Evolutionary conservation across 2,888 invertebrate species (phyloP).

Genomic region (Sesamia inferens): DNA sequence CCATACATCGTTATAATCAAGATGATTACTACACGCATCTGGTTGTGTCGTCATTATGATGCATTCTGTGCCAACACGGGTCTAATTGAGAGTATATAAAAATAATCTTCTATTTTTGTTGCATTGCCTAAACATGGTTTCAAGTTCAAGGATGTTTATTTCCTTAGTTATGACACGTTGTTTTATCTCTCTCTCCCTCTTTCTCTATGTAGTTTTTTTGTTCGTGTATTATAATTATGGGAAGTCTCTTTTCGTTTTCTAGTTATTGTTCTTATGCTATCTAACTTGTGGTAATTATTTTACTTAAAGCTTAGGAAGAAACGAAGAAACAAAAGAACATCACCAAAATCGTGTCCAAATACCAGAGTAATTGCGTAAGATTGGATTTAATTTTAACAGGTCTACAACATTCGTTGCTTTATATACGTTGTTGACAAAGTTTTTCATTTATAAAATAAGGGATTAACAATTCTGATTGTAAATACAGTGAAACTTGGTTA

Average conservation of each 20-base stretch:
- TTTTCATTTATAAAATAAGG: not conserved
- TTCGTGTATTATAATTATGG: not conserved
- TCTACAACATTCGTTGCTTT: not conserved
- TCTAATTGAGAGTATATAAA: constrained; percentile 24
- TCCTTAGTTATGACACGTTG: constrained; percentile 11
- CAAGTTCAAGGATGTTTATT: constrained; percentile 51
- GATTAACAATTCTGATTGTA: too few relatives aligned
- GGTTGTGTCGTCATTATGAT: constrained; percentile 6
- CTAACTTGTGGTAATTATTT: not conserved
- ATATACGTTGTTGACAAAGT: not conserved
- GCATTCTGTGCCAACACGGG: constrained; percentile 43
- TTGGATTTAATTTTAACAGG: not conserved
- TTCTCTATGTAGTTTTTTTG: not conserved
- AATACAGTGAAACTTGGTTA: too few relatives aligned
- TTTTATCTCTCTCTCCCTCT: not conserved
- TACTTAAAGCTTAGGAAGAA: too few relatives aligned
- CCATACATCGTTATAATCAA: not conserved
- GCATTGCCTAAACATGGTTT: constrained; percentile 25
- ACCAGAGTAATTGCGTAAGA: not conserved
- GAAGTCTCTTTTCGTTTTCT: not conserved
- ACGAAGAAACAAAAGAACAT: not conserved
- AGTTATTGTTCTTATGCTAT: not conserved
- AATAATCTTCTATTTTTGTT: constrained; percentile 47
- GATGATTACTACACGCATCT: constrained; percentile 16
- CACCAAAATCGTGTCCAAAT: not conserved